A percentile compares a stretch with the other conserved stretches of the same genome.
Evolutionary conservation across 2,797 vertebrate genomes (phyloP).

Genomic region (Tachyglossus aculeatus): DNA sequence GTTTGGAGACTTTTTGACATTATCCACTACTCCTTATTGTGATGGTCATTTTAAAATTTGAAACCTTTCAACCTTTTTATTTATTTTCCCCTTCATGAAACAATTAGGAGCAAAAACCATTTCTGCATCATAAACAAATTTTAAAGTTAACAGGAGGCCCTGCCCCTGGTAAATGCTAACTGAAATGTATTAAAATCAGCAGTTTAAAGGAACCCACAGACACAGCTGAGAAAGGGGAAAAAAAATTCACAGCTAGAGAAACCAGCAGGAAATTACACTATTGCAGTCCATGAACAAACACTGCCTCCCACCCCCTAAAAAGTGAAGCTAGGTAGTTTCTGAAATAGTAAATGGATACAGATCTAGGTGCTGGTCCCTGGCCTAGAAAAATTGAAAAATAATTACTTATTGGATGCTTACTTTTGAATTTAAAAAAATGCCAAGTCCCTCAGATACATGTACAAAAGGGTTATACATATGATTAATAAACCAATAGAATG

Average conservation of each 20-base stretch:
- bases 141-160: conserved; percentile 23
- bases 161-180: conserved; percentile 18
- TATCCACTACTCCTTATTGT: not conserved
- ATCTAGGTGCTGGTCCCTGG: not conserved
- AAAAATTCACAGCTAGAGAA: conserved; percentile 11
- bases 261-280: conserved; percentile 19
- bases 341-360: not conserved
- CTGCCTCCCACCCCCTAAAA: too few relatives aligned
- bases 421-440: conserved; percentile 14
- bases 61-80: conserved; percentile 8
- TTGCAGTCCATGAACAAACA: not conserved
- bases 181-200: conserved; percentile 38
- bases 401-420: not conserved
- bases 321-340: not conserved
- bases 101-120: conserved; percentile 39
- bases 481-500: too few relatives aligned
- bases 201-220: not conserved
- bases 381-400: conserved; percentile 3
- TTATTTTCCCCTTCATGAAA: conserved; percentile 20
- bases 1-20: not conserved
- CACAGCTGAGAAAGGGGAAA: conserved; percentile 9
- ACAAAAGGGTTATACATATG: too few relatives aligned
- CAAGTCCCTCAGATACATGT: not conserved
- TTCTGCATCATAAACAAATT: conserved; percentile 46
- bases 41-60: conserved; percentile 4